Evolutionary conservation across 2,797 vertebrate genomes (phyloP).

Genomic region (Macroramphosus scolopax): DNA sequence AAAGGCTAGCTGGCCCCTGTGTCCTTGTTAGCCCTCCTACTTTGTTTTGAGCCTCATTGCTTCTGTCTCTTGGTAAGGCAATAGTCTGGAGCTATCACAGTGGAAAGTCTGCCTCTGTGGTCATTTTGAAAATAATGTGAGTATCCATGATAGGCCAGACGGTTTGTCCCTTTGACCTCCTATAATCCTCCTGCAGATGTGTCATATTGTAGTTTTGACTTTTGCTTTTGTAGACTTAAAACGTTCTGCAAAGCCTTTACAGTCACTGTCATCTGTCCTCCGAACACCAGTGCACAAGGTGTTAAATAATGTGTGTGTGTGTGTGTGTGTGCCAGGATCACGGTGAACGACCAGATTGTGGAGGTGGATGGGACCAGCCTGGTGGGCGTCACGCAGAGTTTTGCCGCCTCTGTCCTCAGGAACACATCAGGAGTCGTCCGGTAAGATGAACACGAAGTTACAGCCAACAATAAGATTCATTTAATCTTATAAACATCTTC

Average conservation of each 20-base stretch:
- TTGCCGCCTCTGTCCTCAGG: constrained; percentile 95
- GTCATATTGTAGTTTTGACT: neutral
- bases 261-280: neutral
- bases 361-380: constrained; percentile 97
- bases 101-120: constrained; percentile 25
- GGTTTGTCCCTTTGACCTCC: constrained; percentile 13
- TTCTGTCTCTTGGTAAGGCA: constrained; percentile 48
- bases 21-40: constrained; percentile 40
- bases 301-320: constrained; percentile 4
- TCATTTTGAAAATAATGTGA: constrained; percentile 31
- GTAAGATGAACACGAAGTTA: constrained; percentile 69
- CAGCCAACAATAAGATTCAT: too few relatives aligned
- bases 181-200: neutral
- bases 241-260: too few relatives aligned
- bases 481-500: too few relatives aligned
- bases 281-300: too few relatives aligned
- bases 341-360: constrained; percentile 98
- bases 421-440: constrained; percentile 96
- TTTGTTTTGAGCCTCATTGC: constrained; percentile 49
- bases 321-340: constrained; percentile 80
- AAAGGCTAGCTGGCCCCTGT: constrained; percentile 20
- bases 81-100: constrained; percentile 16
- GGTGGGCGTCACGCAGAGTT: constrained; percentile 97
- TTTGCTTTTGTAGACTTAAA: neutral
- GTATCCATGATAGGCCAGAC: constrained; percentile 9